A percentile compares a stretch with the other conserved stretches of the same genome.
Evolutionary conservation across 2,797 vertebrate species (phyloP).

Genomic region (Tokudaia muenninki): DNA sequence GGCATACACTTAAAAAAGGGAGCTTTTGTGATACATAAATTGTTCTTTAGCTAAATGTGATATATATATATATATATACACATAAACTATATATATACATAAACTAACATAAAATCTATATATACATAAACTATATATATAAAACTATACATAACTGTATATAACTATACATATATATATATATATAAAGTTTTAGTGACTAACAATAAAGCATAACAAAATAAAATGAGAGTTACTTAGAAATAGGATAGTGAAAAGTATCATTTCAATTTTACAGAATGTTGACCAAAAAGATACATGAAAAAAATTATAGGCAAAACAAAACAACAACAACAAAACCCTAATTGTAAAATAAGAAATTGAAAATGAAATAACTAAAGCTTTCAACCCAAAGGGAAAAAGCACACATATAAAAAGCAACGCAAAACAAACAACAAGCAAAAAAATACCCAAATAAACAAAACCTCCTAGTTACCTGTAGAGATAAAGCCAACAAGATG

Average conservation of each 20-base stretch:
- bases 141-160: no score
- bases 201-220: not conserved
- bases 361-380: slow-evolving; percentile 52
- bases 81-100: no score
- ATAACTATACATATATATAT: not conserved
- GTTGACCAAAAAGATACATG: not conserved
- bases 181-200: not conserved
- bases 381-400: slow-evolving; percentile 5
- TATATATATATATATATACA: no score
- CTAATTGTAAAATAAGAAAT: slow-evolving; percentile 53
- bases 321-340: no score
- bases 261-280: slow-evolving; percentile 45
- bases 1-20: not conserved
- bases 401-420: not conserved
- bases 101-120: no score
- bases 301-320: not conserved
- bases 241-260: slow-evolving; percentile 51
- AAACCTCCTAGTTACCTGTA: not conserved
- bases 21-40: not conserved
- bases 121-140: not conserved
- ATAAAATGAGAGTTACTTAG: slow-evolving; percentile 42
- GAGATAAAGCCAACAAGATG: not conserved
- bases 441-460: not conserved
- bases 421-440: not conserved
- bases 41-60: not conserved